Evolutionary conservation across 2,113 vertebrate genomes (phyloP), one percentile per base, ranked within the genome.

Genomic region (Pelusios castaneus): DNA sequence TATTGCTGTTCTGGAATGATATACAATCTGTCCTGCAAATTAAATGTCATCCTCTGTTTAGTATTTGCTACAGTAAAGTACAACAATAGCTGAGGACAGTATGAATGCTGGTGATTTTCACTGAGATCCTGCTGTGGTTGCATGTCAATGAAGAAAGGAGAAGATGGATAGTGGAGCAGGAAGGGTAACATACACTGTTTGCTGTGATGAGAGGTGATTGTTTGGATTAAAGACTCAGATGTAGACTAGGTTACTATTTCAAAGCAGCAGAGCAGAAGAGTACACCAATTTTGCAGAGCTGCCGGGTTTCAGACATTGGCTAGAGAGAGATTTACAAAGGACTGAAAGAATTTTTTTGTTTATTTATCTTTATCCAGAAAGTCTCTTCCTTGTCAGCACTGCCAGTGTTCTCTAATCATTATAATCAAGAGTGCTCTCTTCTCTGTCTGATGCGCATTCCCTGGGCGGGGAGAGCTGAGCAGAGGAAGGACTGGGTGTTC

Each of bases 1-100:
- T 73, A 85, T 76, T 0, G 0, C 89, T 93, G 25, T 82, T 93
- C 60, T 52, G 78, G 70, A 96, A 95, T 75, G 60, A 87, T 91
- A 89, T 93, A 94, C 95, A 96, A 94, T 85, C 86, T 89, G 80
- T 88, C 84, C 91, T 87, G 97, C 95, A 97, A 97, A 97, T 97
- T 95, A 97, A 95, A 95, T 95, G 95, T 96, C 97, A 97, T 80
- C 92, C 88, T 80, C 83, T 31, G 79, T 97, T 97, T 95, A 90
- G 95, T 90, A 85, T 95, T 82, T 95, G 94, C 93, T 96, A 94
- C 49, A 84, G 75, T 97, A 96, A 96, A 97, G 93, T 96, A 95
- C 81, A 89, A 81, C 94, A 96, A 96, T 78, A 93, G 82, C 76
- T 78, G 56, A 93, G 86, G 79, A 60, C 79, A 91, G 89, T 92